Evolutionary conservation across 1,140 invertebrate genomes (phyloP).

Genomic region (Zophobas morio): DNA sequence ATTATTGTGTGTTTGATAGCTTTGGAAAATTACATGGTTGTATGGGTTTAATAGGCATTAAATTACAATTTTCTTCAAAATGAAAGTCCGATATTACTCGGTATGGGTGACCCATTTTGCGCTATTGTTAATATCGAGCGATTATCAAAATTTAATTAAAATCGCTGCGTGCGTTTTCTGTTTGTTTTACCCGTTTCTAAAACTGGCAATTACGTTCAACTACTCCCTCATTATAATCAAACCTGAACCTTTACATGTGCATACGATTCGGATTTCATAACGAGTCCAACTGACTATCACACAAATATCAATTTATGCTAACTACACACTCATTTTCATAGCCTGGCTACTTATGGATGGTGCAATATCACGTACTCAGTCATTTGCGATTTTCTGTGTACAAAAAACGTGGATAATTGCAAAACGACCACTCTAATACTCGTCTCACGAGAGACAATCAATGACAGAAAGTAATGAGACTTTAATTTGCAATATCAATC

Average conservation of each 20-base stretch:
- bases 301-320: constrained; percentile 61
- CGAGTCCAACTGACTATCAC: constrained; percentile 53
- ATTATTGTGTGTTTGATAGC: constrained; percentile 48
- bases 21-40: constrained; percentile 48
- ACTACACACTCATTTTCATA: constrained; percentile 58
- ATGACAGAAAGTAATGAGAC: constrained; percentile 34
- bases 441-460: constrained; percentile 52
- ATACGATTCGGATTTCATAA: constrained; percentile 52
- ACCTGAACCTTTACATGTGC: constrained; percentile 48
- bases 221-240: constrained; percentile 48
- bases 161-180: too few species aligned
- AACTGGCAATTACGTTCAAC: not conserved
- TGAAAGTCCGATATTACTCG: constrained; percentile 42
- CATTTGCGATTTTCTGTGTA: constrained; percentile 58
- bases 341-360: constrained; percentile 57
- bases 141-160: too few species aligned
- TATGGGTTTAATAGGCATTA: constrained; percentile 49
- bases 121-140: too few species aligned
- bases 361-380: constrained; percentile 55
- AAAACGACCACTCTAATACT: constrained; percentile 53
- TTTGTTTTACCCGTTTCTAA: not conserved
- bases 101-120: constrained; percentile 23
- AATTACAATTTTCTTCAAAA: constrained; percentile 50
- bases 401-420: constrained; percentile 53
- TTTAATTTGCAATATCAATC: constrained; percentile 39